A percentile compares a stretch with the other conserved stretches of the same genome.
Evolutionary conservation across 1,140 invertebrate genomes (phyloP).

Genomic region (Heliconius himera): DNA sequence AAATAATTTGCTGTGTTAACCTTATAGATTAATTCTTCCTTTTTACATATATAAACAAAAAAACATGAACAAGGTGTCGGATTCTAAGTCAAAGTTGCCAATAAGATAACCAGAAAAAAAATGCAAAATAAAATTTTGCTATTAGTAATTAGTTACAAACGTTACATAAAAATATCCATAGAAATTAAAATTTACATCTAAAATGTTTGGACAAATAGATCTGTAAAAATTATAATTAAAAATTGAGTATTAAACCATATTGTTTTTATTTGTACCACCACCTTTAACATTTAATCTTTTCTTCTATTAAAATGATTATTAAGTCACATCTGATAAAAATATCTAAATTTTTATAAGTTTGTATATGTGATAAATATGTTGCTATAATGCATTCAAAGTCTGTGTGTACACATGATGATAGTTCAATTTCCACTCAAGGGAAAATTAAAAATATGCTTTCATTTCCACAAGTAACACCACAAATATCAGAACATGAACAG

Average conservation of each 20-base stretch:
- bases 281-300: not conserved
- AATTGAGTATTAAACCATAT: not conserved
- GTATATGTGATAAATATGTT: too few relatives aligned
- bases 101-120: not conserved
- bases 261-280: not conserved
- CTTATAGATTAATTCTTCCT: not conserved
- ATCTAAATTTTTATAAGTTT: too few relatives aligned
- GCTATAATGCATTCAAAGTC: too few relatives aligned
- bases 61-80: not conserved
- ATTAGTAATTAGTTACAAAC: not conserved
- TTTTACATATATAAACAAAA: not conserved
- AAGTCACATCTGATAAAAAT: too few relatives aligned
- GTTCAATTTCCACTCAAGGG: too few relatives aligned
- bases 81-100: not conserved
- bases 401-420: too few relatives aligned
- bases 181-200: not conserved
- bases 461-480: too few relatives aligned
- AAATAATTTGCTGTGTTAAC: not conserved
- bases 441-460: too few relatives aligned
- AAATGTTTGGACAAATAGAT: slow-evolving; percentile 8
- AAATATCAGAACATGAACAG: too few relatives aligned
- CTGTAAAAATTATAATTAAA: not conserved
- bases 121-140: slow-evolving; percentile 16
- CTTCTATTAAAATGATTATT: not conserved
- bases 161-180: not conserved